These are phyloP conservation scores for Hirundichthys speculiger DNA, from an alignment of 2,113 vertebrate genomes.

Conservation along the genomic window DNA sequence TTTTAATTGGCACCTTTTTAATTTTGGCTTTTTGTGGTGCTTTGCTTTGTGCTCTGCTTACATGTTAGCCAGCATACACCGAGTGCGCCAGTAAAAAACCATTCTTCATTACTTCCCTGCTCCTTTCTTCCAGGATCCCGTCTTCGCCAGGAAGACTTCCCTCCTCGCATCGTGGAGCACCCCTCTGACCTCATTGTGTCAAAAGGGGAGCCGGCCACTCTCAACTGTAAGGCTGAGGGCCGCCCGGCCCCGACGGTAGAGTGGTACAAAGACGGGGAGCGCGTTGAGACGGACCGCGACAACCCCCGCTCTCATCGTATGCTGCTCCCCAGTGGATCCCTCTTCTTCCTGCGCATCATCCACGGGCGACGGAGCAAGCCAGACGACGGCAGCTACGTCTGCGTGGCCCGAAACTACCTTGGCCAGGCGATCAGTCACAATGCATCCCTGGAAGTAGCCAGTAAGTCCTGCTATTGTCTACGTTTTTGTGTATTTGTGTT, in stretches of 20 bases:
- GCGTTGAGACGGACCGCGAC: constrained; percentile 77
- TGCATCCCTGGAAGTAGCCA: constrained; percentile 95
- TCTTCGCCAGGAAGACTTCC: constrained; percentile 80
- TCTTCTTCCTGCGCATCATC: constrained; percentile 94
- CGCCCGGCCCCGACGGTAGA: constrained; percentile 76
- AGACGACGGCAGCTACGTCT: constrained; percentile 92
- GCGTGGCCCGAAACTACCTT: constrained; percentile 95
- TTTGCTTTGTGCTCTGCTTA: not conserved
- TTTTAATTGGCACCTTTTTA: constrained; percentile 38
- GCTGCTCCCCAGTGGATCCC: constrained; percentile 86
- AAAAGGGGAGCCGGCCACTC: constrained; percentile 78
- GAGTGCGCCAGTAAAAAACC: not conserved
- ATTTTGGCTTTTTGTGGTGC: not conserved
- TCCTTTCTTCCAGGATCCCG: constrained; percentile 69
- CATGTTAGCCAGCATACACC: not conserved
- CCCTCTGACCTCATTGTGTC: constrained; percentile 81
- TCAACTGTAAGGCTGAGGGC: constrained; percentile 80
- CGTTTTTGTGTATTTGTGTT: not conserved
- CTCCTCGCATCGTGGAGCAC: constrained; percentile 80
- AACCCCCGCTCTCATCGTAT: constrained; percentile 80
- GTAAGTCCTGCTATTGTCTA: constrained; percentile 81
- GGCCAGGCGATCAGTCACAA: constrained; percentile 96
- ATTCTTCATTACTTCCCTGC: not conserved
- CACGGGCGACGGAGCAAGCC: constrained; percentile 92
- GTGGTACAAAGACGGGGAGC: constrained; percentile 80